Evolutionary conservation across 2,888 invertebrate species (phyloP).

Genomic region (Ectemnius cavifrons): DNA sequence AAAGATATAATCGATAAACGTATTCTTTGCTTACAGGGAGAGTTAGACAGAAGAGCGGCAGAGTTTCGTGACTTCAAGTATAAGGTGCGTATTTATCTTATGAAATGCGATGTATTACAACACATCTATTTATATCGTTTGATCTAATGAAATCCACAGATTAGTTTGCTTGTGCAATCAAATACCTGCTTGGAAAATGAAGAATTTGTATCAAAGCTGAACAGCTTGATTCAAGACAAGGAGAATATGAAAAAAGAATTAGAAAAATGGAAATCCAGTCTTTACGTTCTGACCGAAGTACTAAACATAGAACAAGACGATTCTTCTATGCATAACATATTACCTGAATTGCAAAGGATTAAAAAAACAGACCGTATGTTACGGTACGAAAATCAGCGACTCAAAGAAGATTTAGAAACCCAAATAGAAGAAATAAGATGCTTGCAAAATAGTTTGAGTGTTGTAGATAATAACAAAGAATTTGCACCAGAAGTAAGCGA

Average conservation of each 20-base stretch:
- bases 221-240: constrained; percentile 53
- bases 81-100: constrained; percentile 56
- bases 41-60: constrained; percentile 38
- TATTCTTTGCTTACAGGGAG: constrained; percentile 45
- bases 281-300: constrained; percentile 66
- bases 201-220: constrained; percentile 39
- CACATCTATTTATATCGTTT: constrained; percentile 5
- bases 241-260: constrained; percentile 64
- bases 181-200: constrained; percentile 45
- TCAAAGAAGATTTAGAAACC: constrained; percentile 50
- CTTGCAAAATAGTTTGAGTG: constrained; percentile 20
- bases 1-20: neutral
- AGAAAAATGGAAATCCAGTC: constrained; percentile 59
- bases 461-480: constrained; percentile 46
- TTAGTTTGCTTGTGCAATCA: constrained; percentile 52
- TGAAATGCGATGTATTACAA: constrained; percentile 7
- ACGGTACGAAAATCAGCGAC: constrained; percentile 49
- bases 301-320: constrained; percentile 54
- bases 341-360: constrained; percentile 36
- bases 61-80: constrained; percentile 55
- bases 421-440: constrained; percentile 37
- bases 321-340: constrained; percentile 30
- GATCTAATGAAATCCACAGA: constrained; percentile 48
- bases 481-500: constrained; percentile 56
- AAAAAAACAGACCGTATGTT: constrained; percentile 36